Percentiles rank a stretch among this genome's conserved stretches.
Conservation (phyloP, 2,888 invertebrate genomes). For the Apamea anceps region DNA sequence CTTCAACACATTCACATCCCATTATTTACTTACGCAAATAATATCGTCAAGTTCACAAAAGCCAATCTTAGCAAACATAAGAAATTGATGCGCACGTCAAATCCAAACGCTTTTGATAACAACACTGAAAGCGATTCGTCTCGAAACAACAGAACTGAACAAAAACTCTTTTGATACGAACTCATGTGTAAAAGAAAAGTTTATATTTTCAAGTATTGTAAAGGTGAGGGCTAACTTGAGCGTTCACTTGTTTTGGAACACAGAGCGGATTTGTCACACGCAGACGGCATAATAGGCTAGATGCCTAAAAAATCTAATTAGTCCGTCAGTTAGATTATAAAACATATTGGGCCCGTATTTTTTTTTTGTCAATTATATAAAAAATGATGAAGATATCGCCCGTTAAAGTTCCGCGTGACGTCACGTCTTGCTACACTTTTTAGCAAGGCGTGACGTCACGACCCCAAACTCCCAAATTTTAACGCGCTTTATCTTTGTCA, state of each 20-base stretch:
- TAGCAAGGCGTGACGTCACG: too few species aligned
- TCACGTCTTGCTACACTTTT: too few species aligned
- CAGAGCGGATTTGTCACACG: too few species aligned
- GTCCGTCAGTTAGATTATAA: too few species aligned
- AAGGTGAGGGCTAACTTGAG: conserved; percentile 17
- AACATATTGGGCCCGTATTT: too few species aligned
- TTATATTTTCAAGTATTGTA: conserved; percentile 24
- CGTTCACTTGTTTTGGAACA: background rate
- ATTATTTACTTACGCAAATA: background rate
- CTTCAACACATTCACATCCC: background rate
- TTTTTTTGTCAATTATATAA: too few species aligned
- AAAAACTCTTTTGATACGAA: conserved; percentile 38
- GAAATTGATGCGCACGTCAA: conserved; percentile 34
- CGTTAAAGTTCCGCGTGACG: too few species aligned
- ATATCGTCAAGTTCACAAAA: conserved; percentile 16
- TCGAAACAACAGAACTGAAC: conserved; percentile 1
- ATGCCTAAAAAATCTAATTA: too few species aligned
- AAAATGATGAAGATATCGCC: too few species aligned
- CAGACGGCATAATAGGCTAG: too few species aligned
- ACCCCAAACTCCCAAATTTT: too few species aligned
- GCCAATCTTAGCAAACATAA: conserved; percentile 5
- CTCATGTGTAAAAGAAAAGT: conserved; percentile 43
- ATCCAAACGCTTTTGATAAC: conserved; percentile 25
- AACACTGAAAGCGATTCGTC: conserved; percentile 41
- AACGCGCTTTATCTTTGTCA: too few species aligned